Evolutionary conservation across 2,797 vertebrate species (phyloP).

Genomic region (Lagorchestes hirsutus): DNA sequence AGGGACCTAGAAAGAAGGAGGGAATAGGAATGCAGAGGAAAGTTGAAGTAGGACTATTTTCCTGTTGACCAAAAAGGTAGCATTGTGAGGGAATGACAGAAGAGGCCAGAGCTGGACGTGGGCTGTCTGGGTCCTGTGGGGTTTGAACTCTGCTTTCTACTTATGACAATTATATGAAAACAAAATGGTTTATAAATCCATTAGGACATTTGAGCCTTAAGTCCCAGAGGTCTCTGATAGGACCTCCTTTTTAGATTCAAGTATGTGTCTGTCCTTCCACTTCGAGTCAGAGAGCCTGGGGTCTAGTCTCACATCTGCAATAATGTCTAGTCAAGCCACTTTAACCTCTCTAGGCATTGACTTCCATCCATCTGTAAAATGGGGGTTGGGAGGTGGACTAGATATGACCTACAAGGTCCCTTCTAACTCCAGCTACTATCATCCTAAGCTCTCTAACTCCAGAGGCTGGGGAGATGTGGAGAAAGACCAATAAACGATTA

Average conservation of each 20-base stretch:
- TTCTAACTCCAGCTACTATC: neutral
- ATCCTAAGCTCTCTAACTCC: neutral
- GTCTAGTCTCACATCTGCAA: neutral
- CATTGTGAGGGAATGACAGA: neutral
- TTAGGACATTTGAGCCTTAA: conserved; percentile 3
- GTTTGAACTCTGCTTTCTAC: neutral
- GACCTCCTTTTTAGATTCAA: neutral
- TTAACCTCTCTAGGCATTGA: neutral
- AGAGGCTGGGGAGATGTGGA: too few relatives aligned
- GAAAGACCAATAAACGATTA: neutral
- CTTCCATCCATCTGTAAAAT: neutral
- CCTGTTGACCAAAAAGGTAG: neutral
- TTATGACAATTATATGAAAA: neutral
- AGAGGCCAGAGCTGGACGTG: neutral
- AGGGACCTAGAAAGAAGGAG: neutral
- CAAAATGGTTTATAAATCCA: neutral
- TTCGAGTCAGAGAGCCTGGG: neutral
- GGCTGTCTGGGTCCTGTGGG: neutral
- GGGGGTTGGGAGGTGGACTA: too few relatives aligned
- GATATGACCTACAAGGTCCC: neutral
- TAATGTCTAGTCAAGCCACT: neutral
- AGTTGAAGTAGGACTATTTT: neutral
- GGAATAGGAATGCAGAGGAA: too few relatives aligned
- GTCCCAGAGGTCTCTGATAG: neutral
- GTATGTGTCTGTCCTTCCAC: neutral